A percentile compares a stretch with the other conserved stretches of the same genome.
Conservation (phyloP, 1,140 invertebrate genomes). For the Leucophenga varia region DNA sequence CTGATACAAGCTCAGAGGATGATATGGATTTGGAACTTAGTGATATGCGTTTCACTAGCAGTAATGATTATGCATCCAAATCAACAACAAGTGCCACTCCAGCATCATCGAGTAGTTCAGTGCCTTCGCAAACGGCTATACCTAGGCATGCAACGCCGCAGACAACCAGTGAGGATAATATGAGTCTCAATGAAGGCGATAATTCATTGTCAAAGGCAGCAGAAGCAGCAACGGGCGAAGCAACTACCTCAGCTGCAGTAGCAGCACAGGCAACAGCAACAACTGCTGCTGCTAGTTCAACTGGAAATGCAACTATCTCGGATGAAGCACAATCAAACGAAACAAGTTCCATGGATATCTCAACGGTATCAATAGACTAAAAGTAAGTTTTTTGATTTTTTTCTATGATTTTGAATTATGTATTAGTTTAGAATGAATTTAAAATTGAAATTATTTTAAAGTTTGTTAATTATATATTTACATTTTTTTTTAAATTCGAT, state of each 20-base stretch:
- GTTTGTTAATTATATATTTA: too few species aligned
- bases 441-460: too few species aligned
- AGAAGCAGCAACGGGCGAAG: background rate
- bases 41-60: slow-evolving; percentile 22
- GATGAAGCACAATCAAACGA: slow-evolving; percentile 32
- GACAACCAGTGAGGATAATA: slow-evolving; percentile 3
- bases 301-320: too few species aligned
- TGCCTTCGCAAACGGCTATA: too few species aligned
- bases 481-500: too few species aligned
- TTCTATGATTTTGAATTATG: too few species aligned
- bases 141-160: slow-evolving; percentile 6
- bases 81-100: slow-evolving; percentile 6
- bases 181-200: background rate
- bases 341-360: slow-evolving; percentile 45
- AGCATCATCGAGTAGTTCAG: slow-evolving; percentile 8
- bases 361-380: slow-evolving; percentile 44
- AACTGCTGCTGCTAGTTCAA: background rate
- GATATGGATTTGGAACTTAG: slow-evolving; percentile 49
- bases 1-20: slow-evolving; percentile 47
- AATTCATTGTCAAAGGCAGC: slow-evolving; percentile 4
- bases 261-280: background rate
- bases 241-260: background rate
- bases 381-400: too few species aligned
- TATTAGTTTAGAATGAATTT: too few species aligned
- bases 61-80: slow-evolving; percentile 5